Base-by-base conservation (phyloP, 2,797 vertebrate genomes). In the Pteropus rufus region DNA sequence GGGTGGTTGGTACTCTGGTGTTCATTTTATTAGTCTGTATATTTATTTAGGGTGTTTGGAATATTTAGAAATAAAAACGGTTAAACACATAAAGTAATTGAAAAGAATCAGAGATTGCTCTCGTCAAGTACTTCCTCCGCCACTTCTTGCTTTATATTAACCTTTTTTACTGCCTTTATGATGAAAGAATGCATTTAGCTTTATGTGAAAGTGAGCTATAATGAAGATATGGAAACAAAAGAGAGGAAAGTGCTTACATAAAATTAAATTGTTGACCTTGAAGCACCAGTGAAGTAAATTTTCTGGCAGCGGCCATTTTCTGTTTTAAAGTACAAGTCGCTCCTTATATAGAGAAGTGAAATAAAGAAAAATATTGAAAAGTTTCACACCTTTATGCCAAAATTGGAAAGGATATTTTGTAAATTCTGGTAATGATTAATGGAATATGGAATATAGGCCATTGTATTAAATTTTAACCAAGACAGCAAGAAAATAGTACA, bases 131-230 rank as follows among this genome's bases (percentile, higher is more conserved):
- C 94, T 95, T 81, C 91, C 96, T 34, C 9, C 31, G 12, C 34
- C 18, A 69, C 24, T 1, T 83, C 58, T 93, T 97, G 73, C 91
- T 96, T 95, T 95, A 96, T 96, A 97, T 96, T 96, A 97, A 97
- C 76, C 65, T 97, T 96, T 97, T 94, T 46, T 14, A 97, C 67
- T 94, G 91, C 89, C 65, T 95, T 81, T n/a, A 36, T 91, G 67
- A 94, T 91, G 91, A 94, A 82, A 93, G 41, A 89, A 49, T 92
- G 64, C 79, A 94, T 93, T 97, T 95, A 96, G 60, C 93, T 97
- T 93, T 93, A 87, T 96, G 93, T 91, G 91, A 73, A 97, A 94
- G 70, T 52, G 46, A 87, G 44, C 67, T 76, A 77, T 93, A 96
- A 96, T 83, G 91, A 97, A 95, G 91, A 89, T 80, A 87, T 49